phyloP scores from a whole-genome alignment of 2,797 vertebrate genomes.

The Periophthalmus magnuspinnatus region DNA sequence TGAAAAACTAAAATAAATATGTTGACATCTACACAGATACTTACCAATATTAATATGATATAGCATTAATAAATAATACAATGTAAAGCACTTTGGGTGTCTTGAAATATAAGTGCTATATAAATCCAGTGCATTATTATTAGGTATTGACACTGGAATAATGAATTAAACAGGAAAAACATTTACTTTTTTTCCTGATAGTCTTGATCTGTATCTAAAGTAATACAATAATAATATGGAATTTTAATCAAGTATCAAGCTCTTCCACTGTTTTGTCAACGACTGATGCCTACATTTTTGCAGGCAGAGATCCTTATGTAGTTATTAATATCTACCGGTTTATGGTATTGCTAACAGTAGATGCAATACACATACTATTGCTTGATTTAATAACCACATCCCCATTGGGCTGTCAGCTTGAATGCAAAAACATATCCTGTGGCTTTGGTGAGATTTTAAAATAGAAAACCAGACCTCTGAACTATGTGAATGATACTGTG shows the following conservation, averaged over 20 bases:
- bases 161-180: not conserved
- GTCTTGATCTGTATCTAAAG: not conserved
- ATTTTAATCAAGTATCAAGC: not conserved
- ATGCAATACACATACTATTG: constrained; percentile 53
- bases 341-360: constrained; percentile 22
- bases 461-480: constrained; percentile 59
- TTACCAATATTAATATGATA: too few relatives aligned
- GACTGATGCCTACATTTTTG: too few relatives aligned
- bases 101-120: too few relatives aligned
- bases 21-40: too few relatives aligned
- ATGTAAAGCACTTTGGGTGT: too few relatives aligned
- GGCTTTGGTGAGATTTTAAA: constrained; percentile 57
- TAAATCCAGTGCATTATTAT: too few relatives aligned
- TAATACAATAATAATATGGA: not conserved
- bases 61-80: too few relatives aligned
- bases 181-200: not conserved
- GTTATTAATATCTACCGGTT: constrained; percentile 44
- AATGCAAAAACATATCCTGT: constrained; percentile 49
- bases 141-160: not conserved
- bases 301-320: not conserved
- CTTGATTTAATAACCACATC: constrained; percentile 48
- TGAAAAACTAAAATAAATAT: too few relatives aligned
- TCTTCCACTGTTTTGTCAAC: too few relatives aligned
- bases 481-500: constrained; percentile 19
- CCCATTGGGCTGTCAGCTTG: constrained; percentile 49